Evolutionary conservation across 2,113 vertebrate genomes (phyloP), one percentile per base, ranked within the genome.

Genomic region (Acrocephalus kingi): DNA sequence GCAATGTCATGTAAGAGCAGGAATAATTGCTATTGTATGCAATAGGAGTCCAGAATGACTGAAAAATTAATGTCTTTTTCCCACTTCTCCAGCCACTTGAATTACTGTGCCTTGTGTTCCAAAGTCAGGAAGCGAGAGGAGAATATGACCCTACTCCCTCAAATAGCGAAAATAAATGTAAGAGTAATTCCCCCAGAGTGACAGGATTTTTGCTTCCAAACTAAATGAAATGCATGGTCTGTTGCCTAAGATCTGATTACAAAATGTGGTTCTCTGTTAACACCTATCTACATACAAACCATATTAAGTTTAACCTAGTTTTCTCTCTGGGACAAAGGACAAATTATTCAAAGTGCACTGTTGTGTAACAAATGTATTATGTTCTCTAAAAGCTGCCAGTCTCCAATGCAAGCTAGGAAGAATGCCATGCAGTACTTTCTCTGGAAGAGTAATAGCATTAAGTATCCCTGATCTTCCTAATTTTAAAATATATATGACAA

Each of bases 241-340:
- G 19, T 96, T 97, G 84, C 83, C 35, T 61, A 94, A 97, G 27
- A 52, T 39, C 35, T 1, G 3, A 45, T 97, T 93, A 81, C 89
- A 77, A 92, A 92, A 90, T 59, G 24, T 55, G 24, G 43, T 48
- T 89, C 78, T 84, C 73, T 93, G 55, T 78, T 94, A 89, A 92
- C 61, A 84, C 59, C 72, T 89, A 78, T 90, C 30, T 54, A 86
- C 63, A 77, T 74, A 62, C 27, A 92, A 88, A 45, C 39, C 51
- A 35, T 41, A 92, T 89, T 80, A 81, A 72, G n/a, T 81, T 78
- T 93, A 94, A 89, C 94, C 94, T 89, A 94, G 48, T 95, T 96
- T 90, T 95, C 59, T 89, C 39, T 90, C 64, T 92, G 64, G 83
- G 64, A 89, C 83, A 94, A 90, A 95, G 79, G 46, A 92, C 48